These are phyloP conservation scores for Phortica magna DNA, from an alignment of 2,888 invertebrate species.

Conservation along the genomic window DNA sequence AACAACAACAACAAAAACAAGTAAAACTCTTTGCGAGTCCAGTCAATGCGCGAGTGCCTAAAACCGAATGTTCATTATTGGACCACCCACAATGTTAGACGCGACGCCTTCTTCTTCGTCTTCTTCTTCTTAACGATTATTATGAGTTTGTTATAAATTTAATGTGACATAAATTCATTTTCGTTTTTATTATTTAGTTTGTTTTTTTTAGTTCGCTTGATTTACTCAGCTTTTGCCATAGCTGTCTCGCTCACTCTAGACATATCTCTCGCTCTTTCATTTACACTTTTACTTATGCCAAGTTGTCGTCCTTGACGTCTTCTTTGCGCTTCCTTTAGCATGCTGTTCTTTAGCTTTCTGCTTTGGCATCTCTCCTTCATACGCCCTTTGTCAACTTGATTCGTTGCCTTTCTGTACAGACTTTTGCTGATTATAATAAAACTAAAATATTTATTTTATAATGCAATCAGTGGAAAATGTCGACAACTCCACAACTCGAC, in stretches of 20 bases:
- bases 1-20: background rate
- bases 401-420: background rate
- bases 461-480: conserved; percentile 60
- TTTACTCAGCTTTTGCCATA: conserved; percentile 14
- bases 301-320: conserved; percentile 62
- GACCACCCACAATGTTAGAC: conserved; percentile 48
- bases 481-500: background rate
- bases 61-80: background rate
- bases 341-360: background rate
- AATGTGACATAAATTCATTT: conserved; percentile 57
- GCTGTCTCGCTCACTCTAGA: background rate
- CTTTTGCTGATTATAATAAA: conserved; percentile 49
- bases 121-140: conserved; percentile 41
- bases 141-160: conserved; percentile 55
- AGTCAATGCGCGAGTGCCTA: background rate
- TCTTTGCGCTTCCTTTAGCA: conserved; percentile 22
- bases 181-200: conserved; percentile 18
- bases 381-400: background rate
- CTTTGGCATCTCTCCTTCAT: conserved; percentile 9
- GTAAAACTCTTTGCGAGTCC: background rate
- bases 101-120: conserved; percentile 41
- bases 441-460: conserved; percentile 56
- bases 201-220: conserved; percentile 7
- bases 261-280: background rate
- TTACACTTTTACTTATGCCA: background rate